These are phyloP conservation scores for Semnornis frantzii DNA, from an alignment of 2,113 vertebrate species.

Conservation along the genomic window DNA sequence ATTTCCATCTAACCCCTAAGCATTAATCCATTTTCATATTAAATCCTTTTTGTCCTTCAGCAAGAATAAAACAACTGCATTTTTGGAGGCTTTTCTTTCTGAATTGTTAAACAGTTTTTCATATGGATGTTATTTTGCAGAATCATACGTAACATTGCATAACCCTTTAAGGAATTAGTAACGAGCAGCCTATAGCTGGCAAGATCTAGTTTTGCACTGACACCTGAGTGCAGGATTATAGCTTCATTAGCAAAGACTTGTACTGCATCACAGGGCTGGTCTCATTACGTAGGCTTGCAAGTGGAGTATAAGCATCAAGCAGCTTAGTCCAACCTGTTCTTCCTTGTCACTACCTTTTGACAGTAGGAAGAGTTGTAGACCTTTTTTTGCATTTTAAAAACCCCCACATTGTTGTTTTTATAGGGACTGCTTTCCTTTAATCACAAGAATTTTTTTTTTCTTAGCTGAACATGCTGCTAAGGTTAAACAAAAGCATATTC, in stretches of 20 bases:
- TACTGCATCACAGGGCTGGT: background rate
- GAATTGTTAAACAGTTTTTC: slow-evolving; percentile 51
- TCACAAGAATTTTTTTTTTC: background rate
- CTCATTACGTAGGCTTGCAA: background rate
- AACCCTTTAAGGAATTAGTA: background rate
- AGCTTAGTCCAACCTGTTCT: background rate
- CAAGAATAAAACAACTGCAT: slow-evolving; percentile 18
- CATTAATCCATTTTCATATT: slow-evolving; percentile 57
- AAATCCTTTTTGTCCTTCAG: slow-evolving; percentile 63
- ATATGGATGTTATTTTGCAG: slow-evolving; percentile 30
- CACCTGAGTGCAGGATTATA: background rate
- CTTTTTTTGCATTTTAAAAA: background rate
- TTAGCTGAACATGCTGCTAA: background rate
- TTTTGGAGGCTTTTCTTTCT: slow-evolving; percentile 19
- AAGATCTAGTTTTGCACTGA: background rate
- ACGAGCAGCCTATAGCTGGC: background rate
- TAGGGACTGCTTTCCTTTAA: background rate
- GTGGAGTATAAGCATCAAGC: background rate
- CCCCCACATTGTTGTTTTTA: fast-evolving
- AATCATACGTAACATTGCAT: background rate
- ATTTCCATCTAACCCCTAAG: slow-evolving; percentile 40
- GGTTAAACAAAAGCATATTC: background rate
- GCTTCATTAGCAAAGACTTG: slow-evolving; percentile 35
- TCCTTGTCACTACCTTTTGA: background rate
- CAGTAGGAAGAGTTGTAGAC: background rate